phyloP scores from a whole-genome alignment of 2,888 invertebrate species.

The Drosophila diplacantha region DNA sequence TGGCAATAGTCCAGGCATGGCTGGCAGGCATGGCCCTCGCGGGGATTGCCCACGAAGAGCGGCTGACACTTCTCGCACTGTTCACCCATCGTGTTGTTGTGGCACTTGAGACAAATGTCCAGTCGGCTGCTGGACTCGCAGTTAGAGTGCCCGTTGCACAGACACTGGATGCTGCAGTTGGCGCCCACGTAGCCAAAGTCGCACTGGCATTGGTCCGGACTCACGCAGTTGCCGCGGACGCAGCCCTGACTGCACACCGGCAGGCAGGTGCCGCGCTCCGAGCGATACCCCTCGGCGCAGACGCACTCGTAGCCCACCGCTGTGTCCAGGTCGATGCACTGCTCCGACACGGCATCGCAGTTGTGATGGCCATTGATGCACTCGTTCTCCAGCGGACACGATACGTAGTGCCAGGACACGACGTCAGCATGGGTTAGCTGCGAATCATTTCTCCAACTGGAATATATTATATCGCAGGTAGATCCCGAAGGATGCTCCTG shows the following conservation, averaged over 20 bases:
- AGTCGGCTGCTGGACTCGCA: constrained; percentile 92
- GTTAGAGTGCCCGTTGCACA: constrained; percentile 95
- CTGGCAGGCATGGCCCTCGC: constrained; percentile 89
- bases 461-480: constrained; percentile 80
- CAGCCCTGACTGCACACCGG: constrained; percentile 91
- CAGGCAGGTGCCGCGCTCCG: constrained; percentile 83
- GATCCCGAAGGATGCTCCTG: constrained; percentile 80
- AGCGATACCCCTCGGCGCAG: constrained; percentile 87
- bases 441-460: constrained; percentile 76
- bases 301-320: constrained; percentile 85
- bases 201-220: constrained; percentile 91
- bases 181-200: constrained; percentile 96
- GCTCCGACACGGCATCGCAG: constrained; percentile 91
- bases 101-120: constrained; percentile 89
- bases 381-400: constrained; percentile 95
- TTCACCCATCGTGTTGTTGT: constrained; percentile 95
- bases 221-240: constrained; percentile 89
- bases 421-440: constrained; percentile 78
- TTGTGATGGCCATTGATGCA: constrained; percentile 94
- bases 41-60: constrained; percentile 93
- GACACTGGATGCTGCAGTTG: constrained; percentile 95
- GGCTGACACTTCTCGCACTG: constrained; percentile 95
- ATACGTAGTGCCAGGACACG: constrained; percentile 92
- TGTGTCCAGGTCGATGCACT: constrained; percentile 86
- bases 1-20: constrained; percentile 94